These are phyloP conservation scores for Diplodus sargus DNA, from an alignment of 2,797 vertebrate genomes.

Conservation along the genomic window DNA sequence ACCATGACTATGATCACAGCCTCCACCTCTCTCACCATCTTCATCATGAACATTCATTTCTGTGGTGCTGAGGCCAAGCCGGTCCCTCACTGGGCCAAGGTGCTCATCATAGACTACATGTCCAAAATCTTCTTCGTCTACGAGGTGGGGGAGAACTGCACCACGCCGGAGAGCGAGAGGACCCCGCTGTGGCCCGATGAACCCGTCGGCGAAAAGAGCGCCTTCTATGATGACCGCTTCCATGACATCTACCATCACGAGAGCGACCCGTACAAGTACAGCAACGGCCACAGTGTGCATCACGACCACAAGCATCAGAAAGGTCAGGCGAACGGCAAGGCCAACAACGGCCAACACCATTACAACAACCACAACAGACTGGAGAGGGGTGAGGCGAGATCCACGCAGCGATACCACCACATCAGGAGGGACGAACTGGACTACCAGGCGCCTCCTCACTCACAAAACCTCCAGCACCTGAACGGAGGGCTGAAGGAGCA, in stretches of 20 bases:
- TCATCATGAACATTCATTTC: constrained; percentile 99
- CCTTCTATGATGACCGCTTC: constrained; percentile 16
- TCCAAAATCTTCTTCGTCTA: constrained; percentile 96
- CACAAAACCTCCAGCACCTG: constrained; percentile 73
- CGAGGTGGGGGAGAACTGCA: constrained; percentile 96
- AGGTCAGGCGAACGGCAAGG: constrained; percentile 55
- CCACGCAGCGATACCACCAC: constrained; percentile 70
- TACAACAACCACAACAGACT: constrained; percentile 71
- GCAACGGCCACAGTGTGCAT: constrained; percentile 66
- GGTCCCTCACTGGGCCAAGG: constrained; percentile 94
- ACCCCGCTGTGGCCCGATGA: constrained; percentile 82
- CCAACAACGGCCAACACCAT: constrained; percentile 48
- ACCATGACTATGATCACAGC: constrained; percentile 99
- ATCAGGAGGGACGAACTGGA: constrained; percentile 75
- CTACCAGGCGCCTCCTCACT: constrained; percentile 69
- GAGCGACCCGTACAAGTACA: constrained; percentile 59
- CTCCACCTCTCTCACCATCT: constrained; percentile 96
- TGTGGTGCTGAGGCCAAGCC: constrained; percentile 96
- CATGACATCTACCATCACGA: constrained; percentile 53
- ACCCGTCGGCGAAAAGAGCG: constrained; percentile 59
- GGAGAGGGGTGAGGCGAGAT: constrained; percentile 63
- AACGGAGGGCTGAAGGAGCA: constrained; percentile 74
- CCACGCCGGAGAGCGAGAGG: constrained; percentile 78
- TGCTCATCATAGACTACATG: constrained; percentile 97
- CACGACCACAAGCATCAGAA: constrained; percentile 62